phyloP scores from a whole-genome alignment of 53 echinoderm and acorn worm species.

The Luidia sarsii region DNA sequence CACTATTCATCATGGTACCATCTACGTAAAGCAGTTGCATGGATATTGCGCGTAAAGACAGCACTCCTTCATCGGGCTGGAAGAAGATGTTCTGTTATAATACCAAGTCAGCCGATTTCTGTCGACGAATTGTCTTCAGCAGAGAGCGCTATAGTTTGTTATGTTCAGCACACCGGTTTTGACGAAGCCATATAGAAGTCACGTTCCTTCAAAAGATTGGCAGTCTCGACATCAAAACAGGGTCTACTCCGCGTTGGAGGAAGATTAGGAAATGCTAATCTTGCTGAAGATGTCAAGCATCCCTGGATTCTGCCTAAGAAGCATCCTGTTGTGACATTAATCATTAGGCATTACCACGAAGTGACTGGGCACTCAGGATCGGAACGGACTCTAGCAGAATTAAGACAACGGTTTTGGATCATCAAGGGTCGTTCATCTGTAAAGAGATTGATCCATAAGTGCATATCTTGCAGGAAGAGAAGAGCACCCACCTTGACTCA shows the following conservation, averaged over 20 bases:
- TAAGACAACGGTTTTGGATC: conserved; percentile 32
- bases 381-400: conserved; percentile 22
- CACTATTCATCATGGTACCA: conserved; percentile 51
- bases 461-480: conserved; percentile 14
- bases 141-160: neutral
- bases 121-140: neutral
- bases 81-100: neutral
- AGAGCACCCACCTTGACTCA: conserved; percentile 3
- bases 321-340: too few species aligned
- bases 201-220: neutral
- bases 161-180: neutral
- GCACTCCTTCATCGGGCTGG: conserved; percentile 3
- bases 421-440: conserved; percentile 26
- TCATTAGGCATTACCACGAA: too few species aligned
- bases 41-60: conserved; percentile 33
- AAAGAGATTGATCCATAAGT: neutral
- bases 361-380: neutral
- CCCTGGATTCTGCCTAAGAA: too few species aligned
- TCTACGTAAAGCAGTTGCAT: too few species aligned
- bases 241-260: neutral
- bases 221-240: neutral
- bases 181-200: neutral
- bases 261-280: neutral
- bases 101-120: neutral
- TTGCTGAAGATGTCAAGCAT: neutral